A percentile compares a stretch with the other conserved stretches of the same genome.
phyloP scores from a whole-genome alignment of 2,113 vertebrate species.

The Isurus oxyrinchus region DNA sequence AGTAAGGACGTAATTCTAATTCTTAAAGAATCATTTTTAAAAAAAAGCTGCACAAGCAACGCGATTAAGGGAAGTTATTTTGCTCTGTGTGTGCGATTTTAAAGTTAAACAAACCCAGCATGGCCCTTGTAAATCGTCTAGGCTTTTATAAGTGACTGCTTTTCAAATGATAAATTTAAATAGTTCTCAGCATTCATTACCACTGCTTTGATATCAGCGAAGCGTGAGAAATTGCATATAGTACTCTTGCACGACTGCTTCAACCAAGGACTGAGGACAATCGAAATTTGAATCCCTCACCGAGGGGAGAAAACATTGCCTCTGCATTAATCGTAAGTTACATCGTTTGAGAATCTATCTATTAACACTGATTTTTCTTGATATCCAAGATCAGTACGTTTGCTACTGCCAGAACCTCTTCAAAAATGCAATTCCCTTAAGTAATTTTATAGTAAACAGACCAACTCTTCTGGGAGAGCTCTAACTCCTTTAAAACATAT shows the following conservation, averaged over 20 bases:
- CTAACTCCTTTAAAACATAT: slow-evolving; percentile 25
- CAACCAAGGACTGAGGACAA: slow-evolving; percentile 18
- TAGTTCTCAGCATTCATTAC: slow-evolving; percentile 75
- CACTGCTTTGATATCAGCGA: slow-evolving; percentile 73
- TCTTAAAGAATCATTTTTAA: background rate
- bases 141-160: slow-evolving; percentile 67
- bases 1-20: background rate
- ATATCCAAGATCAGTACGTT: background rate
- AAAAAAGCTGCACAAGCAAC: background rate
- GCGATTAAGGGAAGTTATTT: slow-evolving; percentile 28
- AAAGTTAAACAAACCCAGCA: slow-evolving; percentile 76
- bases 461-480: slow-evolving; percentile 15
- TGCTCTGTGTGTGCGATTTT: slow-evolving; percentile 47
- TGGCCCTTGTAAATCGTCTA: slow-evolving; percentile 58
- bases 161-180: slow-evolving; percentile 81
- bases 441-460: slow-evolving; percentile 35
- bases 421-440: slow-evolving; percentile 33
- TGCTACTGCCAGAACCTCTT: background rate
- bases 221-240: slow-evolving; percentile 48
- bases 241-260: slow-evolving; percentile 11
- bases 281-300: slow-evolving; percentile 24
- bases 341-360: background rate
- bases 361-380: background rate
- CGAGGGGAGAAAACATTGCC: background rate
- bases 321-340: background rate